These are phyloP conservation scores for Pandemis cinnamomeana DNA, from an alignment of 2,888 invertebrate species.

Conservation along the genomic window DNA sequence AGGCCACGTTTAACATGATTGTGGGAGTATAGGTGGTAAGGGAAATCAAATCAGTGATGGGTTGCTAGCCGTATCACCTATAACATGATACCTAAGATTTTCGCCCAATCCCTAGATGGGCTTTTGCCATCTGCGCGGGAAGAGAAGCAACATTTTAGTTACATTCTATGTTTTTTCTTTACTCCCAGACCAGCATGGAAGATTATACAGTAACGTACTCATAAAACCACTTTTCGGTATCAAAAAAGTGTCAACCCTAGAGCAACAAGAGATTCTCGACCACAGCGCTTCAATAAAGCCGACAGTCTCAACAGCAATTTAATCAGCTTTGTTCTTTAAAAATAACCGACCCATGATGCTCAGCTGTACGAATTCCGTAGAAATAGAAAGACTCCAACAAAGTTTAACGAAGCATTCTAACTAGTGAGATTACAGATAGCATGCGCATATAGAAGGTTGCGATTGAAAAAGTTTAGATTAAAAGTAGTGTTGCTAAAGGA, in stretches of 20 bases:
- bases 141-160: too few relatives aligned
- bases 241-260: constrained; percentile 7
- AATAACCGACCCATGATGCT: constrained; percentile 57
- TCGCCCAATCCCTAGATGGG: too few relatives aligned
- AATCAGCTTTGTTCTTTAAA: constrained; percentile 71
- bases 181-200: too few relatives aligned
- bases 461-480: constrained; percentile 36
- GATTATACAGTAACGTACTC: too few relatives aligned
- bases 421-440: constrained; percentile 36
- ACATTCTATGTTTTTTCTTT: too few relatives aligned
- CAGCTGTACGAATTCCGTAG: constrained; percentile 44
- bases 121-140: too few relatives aligned
- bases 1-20: too few relatives aligned
- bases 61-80: too few relatives aligned
- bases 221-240: too few relatives aligned
- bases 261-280: constrained; percentile 47
- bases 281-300: constrained; percentile 60
- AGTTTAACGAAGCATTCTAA: constrained; percentile 35
- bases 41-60: too few relatives aligned
- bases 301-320: constrained; percentile 66
- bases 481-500: constrained; percentile 23
- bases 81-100: too few relatives aligned
- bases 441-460: constrained; percentile 38
- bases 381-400: constrained; percentile 19
- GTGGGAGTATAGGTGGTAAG: too few relatives aligned